Base-by-base conservation (phyloP, 2,797 vertebrate genomes). In the Danio kyathit region DNA sequence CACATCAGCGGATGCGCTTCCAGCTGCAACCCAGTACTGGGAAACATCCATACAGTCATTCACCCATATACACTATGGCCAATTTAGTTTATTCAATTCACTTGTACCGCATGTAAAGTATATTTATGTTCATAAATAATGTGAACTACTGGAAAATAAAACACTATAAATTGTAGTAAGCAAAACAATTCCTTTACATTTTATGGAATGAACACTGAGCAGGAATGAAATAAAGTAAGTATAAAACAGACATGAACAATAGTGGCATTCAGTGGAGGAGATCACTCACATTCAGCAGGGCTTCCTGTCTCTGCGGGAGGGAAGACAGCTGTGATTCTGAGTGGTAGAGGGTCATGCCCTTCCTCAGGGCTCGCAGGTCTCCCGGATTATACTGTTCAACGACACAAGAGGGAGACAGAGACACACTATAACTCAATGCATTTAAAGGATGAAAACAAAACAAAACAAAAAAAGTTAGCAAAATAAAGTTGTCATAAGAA, bases 291-390 rank as follows among this genome's bases (percentile, higher is more conserved):
- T 96, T 96, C 87, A 97, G 95, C 92, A 95, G 90, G 86, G 94
- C 61, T 0, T 98, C 97, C 89, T 96, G 96, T 88, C 96, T 96
- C 79, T 95, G 97, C 0, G 96, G 96, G 86, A 95, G 89, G 0
- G 96, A 95, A 0, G 96, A 94, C 76, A 98, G 96, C 94, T 98
- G 97, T 14, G 97, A 96, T 91, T 98, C 97, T 0, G 97, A 98
- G 93, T 97, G 97, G 92, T 98, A 98, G 0, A 95, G 96, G 51
- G 95, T 96, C 90, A 96, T 90, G 74, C 96, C 97, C 89, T 99
- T 99, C 89, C 96, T 92, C 85, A 98, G 93, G 17, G 90, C 95
- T 84, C 96, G 95, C 83, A 96, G 94, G 88, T 98, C 96, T 77
- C 96, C 96, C 0, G 94, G 89, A 91, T 95, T 95, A 56, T 93